A percentile compares a stretch with the other conserved stretches of the same genome.
These are phyloP conservation scores for Noctua janthina DNA, from an alignment of 2,888 invertebrate species.

Conservation along the genomic window DNA sequence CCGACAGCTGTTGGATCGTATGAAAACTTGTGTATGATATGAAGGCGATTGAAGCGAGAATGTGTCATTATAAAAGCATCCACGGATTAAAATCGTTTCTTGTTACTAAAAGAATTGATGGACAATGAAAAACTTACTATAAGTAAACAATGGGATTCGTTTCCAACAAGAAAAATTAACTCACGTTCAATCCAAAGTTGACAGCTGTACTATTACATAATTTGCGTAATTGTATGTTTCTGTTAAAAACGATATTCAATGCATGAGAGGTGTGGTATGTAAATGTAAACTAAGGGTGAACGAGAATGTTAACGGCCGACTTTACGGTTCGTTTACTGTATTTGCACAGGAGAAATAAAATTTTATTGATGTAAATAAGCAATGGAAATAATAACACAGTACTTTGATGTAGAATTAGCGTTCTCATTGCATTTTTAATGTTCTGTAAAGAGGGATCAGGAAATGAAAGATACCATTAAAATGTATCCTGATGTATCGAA, in stretches of 20 bases:
- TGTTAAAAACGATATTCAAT: constrained; percentile 75
- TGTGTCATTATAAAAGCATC: neutral
- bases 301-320: constrained; percentile 65
- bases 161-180: neutral
- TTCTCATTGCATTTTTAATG: constrained; percentile 59
- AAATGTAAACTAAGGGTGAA: constrained; percentile 78
- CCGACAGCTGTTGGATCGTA: constrained; percentile 13
- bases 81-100: neutral
- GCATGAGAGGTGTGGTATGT: constrained; percentile 75
- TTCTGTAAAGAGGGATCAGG: constrained; percentile 61
- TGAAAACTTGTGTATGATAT: neutral
- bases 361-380: constrained; percentile 74
- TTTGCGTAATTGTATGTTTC: constrained; percentile 82
- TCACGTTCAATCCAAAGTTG: constrained; percentile 66
- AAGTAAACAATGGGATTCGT: neutral
- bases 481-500: constrained; percentile 53
- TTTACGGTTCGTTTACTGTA: constrained; percentile 67
- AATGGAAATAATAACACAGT: constrained; percentile 70
- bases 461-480: constrained; percentile 41
- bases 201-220: constrained; percentile 80
- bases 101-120: neutral
- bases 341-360: constrained; percentile 69
- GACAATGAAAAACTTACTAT: neutral
- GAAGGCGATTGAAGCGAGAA: no score
- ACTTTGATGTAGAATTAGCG: constrained; percentile 64